Base-by-base conservation (phyloP, 2,888 invertebrate species). In the Troglohyphantes excavatus region DNA sequence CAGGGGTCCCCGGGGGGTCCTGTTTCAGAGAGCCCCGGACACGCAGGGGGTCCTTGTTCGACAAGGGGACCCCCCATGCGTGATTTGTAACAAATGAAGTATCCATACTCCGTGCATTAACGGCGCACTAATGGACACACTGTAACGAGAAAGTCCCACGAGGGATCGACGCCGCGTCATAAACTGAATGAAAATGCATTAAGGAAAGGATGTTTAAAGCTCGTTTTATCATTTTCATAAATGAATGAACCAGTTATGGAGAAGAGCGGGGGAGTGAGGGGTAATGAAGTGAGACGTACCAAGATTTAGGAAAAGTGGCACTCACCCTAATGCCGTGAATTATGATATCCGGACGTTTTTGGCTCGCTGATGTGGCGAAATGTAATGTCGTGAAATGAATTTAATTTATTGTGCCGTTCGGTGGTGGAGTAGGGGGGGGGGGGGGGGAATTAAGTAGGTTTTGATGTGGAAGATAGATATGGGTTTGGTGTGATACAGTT, bases 181-280 rank as follows among this genome's bases (percentile, higher is more conserved):
- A 75, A 65, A 29, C 68, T 70, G 65, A 84, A 75, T 73, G 75
- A 75, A 65, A 84, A 67, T 84, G 68, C 85, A 85, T 85, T 85
- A 85, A 68, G 65, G 73, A 43, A 19, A 19, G 53, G 85, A 76
- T 78, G 85, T 85, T 85, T 85, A 85, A 85, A 85, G 76, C 85
- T 68, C 85, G 85, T 85, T 85, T 85, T 78, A 78, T 85, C 85
- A 85, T 85, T 85, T 85, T 85, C 85, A 85, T 85, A 85, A 85
- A 68, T 76, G 76, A 75, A 53, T 75, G 84, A 75, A 27, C 63
- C 29, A 1, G 63, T 27, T 17, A n/a, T 29, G 13, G 19, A n/a
- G n/a, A 23, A 67, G 67, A 17, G 27, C 23, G 81, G 46, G 53
- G 61, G 43, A 17, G 83, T 39, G 17, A 19, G 33, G 13, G 19